Conservation (phyloP, 2,888 invertebrate genomes). For the Drosophila parthenogenetica region DNA sequence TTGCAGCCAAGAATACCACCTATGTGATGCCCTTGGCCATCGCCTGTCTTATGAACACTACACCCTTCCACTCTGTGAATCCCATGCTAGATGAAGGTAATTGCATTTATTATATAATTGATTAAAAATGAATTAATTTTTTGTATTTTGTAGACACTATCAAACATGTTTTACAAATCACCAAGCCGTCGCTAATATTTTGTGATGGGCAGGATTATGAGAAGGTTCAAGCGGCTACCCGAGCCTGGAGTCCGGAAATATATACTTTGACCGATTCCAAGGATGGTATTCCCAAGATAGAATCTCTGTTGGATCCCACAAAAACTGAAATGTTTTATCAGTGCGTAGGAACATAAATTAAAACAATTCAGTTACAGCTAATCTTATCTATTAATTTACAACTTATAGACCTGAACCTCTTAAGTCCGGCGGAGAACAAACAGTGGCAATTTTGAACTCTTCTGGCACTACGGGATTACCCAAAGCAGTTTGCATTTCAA, state of each 20-base stretch:
- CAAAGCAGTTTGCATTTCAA: constrained; percentile 75
- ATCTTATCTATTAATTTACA: not conserved
- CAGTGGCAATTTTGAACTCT: constrained; percentile 74
- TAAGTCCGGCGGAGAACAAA: constrained; percentile 60
- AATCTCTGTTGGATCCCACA: constrained; percentile 59
- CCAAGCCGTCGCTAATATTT: constrained; percentile 65
- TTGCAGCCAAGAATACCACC: constrained; percentile 73
- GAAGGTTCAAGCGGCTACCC: constrained; percentile 57
- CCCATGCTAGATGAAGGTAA: constrained; percentile 67
- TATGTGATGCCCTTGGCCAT: constrained; percentile 74
- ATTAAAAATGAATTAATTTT: not conserved
- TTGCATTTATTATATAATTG: not conserved
- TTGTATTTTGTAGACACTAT: constrained; percentile 51
- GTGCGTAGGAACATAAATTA: constrained; percentile 30
- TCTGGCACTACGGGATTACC: constrained; percentile 80
- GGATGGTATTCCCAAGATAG: constrained; percentile 61
- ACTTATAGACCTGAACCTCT: constrained; percentile 58
- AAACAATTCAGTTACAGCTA: too few species aligned
- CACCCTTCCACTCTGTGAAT: constrained; percentile 73
- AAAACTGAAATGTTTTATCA: constrained; percentile 58
- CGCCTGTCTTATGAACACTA: constrained; percentile 72
- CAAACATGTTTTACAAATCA: constrained; percentile 55
- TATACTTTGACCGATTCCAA: constrained; percentile 52
- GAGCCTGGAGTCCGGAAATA: constrained; percentile 62
- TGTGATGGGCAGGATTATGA: constrained; percentile 64